phyloP scores from a whole-genome alignment of 1,140 invertebrate genomes.

The Bombus turneri region DNA sequence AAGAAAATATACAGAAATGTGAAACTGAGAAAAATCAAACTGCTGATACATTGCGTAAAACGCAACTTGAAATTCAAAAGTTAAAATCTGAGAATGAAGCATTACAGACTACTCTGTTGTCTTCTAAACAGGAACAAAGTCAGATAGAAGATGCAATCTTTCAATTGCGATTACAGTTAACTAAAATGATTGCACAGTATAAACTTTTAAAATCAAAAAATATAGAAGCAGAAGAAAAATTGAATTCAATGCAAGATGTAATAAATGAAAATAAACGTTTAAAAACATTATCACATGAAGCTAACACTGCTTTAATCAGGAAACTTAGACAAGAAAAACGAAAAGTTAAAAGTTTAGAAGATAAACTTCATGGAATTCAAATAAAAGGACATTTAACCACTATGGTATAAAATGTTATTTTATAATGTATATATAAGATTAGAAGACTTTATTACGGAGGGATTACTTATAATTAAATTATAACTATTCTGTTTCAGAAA shows the following conservation, averaged over 20 bases:
- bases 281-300: conserved; percentile 64
- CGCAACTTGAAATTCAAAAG: conserved; percentile 59
- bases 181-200: conserved; percentile 75
- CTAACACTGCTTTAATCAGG: conserved; percentile 65
- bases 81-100: conserved; percentile 69
- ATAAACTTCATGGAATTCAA: conserved; percentile 53
- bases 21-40: conserved; percentile 65
- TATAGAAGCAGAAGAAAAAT: conserved; percentile 69
- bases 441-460: neutral
- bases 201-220: conserved; percentile 74
- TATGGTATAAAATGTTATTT: conserved; percentile 39
- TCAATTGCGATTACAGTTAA: conserved; percentile 70
- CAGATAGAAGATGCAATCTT: conserved; percentile 74
- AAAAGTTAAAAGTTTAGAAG: conserved; percentile 62
- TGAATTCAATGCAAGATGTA: conserved; percentile 68
- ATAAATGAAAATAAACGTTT: conserved; percentile 70
- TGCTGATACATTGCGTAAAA: conserved; percentile 36
- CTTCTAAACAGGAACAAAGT: conserved; percentile 71
- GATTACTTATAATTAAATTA: neutral
- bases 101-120: conserved; percentile 63
- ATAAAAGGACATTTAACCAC: conserved; percentile 39
- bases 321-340: conserved; percentile 69
- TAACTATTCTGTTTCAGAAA: conserved; percentile 62
- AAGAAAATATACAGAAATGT: conserved; percentile 60
- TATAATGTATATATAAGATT: neutral